phyloP scores from a whole-genome alignment of 2,888 invertebrate genomes.

The Aleiodes alternator region DNA sequence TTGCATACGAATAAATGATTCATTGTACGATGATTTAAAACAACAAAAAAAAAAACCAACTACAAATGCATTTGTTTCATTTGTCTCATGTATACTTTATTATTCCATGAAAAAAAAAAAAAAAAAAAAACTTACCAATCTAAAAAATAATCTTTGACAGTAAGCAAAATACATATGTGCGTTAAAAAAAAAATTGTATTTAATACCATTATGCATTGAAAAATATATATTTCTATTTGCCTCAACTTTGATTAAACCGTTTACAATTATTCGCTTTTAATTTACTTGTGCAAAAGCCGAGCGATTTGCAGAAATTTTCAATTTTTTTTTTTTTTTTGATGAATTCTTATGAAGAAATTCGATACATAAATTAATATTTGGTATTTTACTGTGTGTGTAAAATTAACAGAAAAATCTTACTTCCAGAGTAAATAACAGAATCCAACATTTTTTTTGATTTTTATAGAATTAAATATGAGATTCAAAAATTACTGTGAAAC shows the following conservation, averaged over 20 bases:
- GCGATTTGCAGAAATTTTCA: conserved; percentile 20
- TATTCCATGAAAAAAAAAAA: not conserved
- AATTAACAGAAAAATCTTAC: conserved; percentile 25
- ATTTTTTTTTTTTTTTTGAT: conserved; percentile 10
- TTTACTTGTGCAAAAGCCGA: conserved; percentile 28
- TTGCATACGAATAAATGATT: conserved; percentile 75
- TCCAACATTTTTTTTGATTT: not conserved
- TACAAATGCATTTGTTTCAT: not conserved
- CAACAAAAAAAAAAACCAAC: conserved; percentile 14
- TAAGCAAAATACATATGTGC: conserved; percentile 48
- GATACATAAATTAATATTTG: conserved; percentile 17
- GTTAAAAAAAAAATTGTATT: conserved; percentile 56
- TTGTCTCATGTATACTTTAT: conserved; percentile 16
- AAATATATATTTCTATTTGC: conserved; percentile 52
- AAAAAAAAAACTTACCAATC: not conserved
- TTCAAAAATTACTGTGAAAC: conserved; percentile 2
- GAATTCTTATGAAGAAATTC: not conserved
- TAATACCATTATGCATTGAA: conserved; percentile 49
- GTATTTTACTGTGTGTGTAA: conserved; percentile 31
- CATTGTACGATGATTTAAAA: conserved; percentile 64
- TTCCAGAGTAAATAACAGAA: not conserved
- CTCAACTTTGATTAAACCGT: conserved; percentile 42
- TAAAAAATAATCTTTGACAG: conserved; percentile 24
- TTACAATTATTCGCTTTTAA: conserved; percentile 34
- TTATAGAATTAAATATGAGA: conserved; percentile 18